Conservation (phyloP, 2,797 vertebrate genomes). For the Sebastes matsubarae region DNA sequence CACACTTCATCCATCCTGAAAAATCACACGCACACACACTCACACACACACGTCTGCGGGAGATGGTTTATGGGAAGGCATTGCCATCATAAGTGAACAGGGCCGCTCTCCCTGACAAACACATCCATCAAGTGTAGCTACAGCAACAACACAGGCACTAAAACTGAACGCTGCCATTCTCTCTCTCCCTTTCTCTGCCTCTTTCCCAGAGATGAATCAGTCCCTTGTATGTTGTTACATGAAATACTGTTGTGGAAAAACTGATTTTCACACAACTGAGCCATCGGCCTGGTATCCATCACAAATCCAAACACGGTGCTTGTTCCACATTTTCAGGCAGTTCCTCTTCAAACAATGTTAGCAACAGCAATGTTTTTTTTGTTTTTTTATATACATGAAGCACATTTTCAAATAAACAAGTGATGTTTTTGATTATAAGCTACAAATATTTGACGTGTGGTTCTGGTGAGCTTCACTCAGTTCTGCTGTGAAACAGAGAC, state of each 20-base stretch:
- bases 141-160: constrained; percentile 64
- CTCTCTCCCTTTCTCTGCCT: constrained; percentile 23
- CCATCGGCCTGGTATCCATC: constrained; percentile 55
- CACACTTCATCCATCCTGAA: constrained; percentile 76
- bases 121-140: constrained; percentile 78
- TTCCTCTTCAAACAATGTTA: constrained; percentile 27
- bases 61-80: constrained; percentile 78
- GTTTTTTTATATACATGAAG: not conserved
- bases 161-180: constrained; percentile 60
- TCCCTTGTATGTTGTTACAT: constrained; percentile 47
- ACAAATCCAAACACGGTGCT: constrained; percentile 50
- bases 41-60: constrained; percentile 21
- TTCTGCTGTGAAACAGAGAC: constrained; percentile 33
- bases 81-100: constrained; percentile 80
- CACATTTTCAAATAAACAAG: constrained; percentile 29
- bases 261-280: constrained; percentile 49
- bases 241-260: constrained; percentile 59
- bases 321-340: constrained; percentile 31
- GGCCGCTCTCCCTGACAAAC: constrained; percentile 75
- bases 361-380: not conserved
- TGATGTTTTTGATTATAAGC: constrained; percentile 5
- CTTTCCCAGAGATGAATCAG: constrained; percentile 54
- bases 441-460: not conserved
- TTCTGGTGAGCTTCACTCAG: constrained; percentile 28
- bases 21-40: constrained; percentile 35